Evolutionary conservation across 2,113 vertebrate species (phyloP), one percentile per base, ranked within the genome.

Genomic region (Speoplatyrhinus poulsoni): DNA sequence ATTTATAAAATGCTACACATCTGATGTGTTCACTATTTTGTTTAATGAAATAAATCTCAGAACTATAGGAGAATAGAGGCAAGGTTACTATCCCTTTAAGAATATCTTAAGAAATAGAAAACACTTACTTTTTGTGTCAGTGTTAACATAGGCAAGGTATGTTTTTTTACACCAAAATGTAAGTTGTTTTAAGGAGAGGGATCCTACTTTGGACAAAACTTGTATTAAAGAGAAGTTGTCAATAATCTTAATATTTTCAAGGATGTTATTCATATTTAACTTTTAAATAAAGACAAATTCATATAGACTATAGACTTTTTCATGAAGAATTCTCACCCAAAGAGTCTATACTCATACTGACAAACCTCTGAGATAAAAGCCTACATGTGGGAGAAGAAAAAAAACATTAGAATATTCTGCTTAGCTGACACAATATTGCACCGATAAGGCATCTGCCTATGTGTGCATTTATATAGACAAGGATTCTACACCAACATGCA

Each of bases 371-470:
- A 85, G 86, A 86, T 85, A 88, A 84, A 83, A 73, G 82, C 64
- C 79, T 86, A 48, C 26, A 63, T 73, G 82, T 79, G 69, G 46
- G 81, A 90, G 74, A 88, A 89, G 91, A 26, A 88, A 89, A 91
- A 88, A 81, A 77, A 83, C 74, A 84, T 71, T 65, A 77, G 61
- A 76, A 85, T 73, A 75, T 85, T 89, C 87, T 90, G 86, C 88
- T 87, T 83, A 84, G 82, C 70, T 89, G 80, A 79, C 87, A 81
- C 86, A 82, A 75, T 84, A 85, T 92, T 70, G 68, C 70, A 70
- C 81, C 72, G 80, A 89, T 82, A 80, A 80, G 57, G 5, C 78
- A 87, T 91, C 72, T 91, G 86, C 86, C 82, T 85, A 83, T 85
- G 87, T 80, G 81, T 80, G 89, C 84, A 76, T 78, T 87, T 72